A percentile compares a stretch with the other conserved stretches of the same genome.
Conservation (phyloP, 1,140 invertebrate genomes). For the Zophobas morio region DNA sequence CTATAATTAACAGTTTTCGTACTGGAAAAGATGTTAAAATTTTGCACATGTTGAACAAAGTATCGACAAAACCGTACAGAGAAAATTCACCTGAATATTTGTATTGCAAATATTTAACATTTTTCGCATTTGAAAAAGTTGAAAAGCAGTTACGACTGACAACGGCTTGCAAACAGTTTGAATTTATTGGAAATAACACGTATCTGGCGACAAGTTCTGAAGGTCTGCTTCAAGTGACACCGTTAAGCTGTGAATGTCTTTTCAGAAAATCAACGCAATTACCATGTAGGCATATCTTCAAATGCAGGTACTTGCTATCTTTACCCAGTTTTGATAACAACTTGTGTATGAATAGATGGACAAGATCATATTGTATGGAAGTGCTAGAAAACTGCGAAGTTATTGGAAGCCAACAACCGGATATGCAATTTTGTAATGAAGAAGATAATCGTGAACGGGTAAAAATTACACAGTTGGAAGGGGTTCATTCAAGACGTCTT, state of each 20-base stretch:
- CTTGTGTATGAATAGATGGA: conserved; percentile 5
- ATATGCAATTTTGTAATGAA: neutral
- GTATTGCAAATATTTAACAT: neutral
- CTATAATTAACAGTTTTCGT: neutral
- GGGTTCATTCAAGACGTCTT: neutral
- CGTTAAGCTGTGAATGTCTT: conserved; percentile 3
- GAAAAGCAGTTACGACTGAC: neutral
- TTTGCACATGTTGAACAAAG: neutral
- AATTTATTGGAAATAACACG: neutral
- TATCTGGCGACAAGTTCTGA: neutral
- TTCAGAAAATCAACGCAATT: neutral
- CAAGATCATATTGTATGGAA: conserved; percentile 8
- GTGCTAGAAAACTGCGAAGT: neutral
- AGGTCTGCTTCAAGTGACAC: conserved; percentile 1
- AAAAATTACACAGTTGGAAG: too few relatives aligned
- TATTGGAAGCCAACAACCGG: neutral
- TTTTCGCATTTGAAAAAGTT: conserved; percentile 27
- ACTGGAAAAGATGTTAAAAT: neutral
- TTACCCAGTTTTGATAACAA: neutral
- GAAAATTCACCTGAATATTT: conserved; percentile 4
- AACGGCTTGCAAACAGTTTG: conserved; percentile 3
- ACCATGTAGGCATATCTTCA: neutral
- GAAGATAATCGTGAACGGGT: too few relatives aligned
- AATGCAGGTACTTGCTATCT: neutral
- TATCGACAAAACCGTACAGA: neutral